Evolutionary conservation across 2,888 invertebrate genomes (phyloP).

Genomic region (Hofmannophila pseudospretella): DNA sequence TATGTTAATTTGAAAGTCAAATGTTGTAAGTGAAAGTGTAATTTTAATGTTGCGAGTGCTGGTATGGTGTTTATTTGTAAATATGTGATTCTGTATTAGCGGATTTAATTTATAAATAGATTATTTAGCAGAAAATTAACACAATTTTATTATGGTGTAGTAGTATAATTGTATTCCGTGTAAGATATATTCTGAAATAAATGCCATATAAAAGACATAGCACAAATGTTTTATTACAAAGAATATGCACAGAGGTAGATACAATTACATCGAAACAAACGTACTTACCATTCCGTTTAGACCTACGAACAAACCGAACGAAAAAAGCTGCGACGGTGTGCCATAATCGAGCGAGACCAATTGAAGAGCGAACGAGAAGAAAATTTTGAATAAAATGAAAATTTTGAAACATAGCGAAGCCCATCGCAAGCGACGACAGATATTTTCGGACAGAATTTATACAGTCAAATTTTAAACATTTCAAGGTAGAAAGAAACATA

Average conservation of each 20-base stretch:
- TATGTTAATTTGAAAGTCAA: too few relatives aligned
- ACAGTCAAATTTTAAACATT: constrained; percentile 22
- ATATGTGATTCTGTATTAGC: too few relatives aligned
- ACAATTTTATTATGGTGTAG: too few relatives aligned
- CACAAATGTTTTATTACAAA: too few relatives aligned
- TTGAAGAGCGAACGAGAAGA: constrained; percentile 20
- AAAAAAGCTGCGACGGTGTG: constrained; percentile 39
- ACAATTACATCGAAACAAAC: constrained; percentile 9
- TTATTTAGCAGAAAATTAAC: too few relatives aligned
- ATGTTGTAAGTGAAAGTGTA: too few relatives aligned
- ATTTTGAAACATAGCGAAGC: constrained; percentile 43
- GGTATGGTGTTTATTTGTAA: too few relatives aligned
- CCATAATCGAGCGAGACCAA: constrained; percentile 15
- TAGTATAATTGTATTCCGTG: too few relatives aligned
- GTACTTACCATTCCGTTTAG: constrained; percentile 15
- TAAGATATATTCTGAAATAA: not conserved
- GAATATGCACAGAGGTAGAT: constrained; percentile 6
- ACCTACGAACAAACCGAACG: constrained; percentile 17
- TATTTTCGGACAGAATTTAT: constrained; percentile 30
- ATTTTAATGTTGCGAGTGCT: too few relatives aligned
- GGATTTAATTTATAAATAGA: too few relatives aligned
- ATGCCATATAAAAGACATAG: too few relatives aligned
- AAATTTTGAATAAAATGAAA: constrained; percentile 20
- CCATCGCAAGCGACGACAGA: constrained; percentile 55
- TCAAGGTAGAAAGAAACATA: too few relatives aligned